These are phyloP conservation scores for Plecotus auritus DNA, from an alignment of 2,113 vertebrate species.

Conservation along the genomic window DNA sequence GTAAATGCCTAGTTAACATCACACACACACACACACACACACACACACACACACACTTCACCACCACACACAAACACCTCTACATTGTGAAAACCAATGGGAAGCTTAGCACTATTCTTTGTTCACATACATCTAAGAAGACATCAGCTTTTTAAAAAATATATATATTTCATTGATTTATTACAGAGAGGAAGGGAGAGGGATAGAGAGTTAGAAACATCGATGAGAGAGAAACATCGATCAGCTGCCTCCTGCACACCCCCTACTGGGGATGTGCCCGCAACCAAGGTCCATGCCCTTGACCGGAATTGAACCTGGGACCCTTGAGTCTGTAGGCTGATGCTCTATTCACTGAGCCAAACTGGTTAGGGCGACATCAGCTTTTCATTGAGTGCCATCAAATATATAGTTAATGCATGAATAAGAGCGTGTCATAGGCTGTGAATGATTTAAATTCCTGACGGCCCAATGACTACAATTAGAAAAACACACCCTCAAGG, in stretches of 20 bases:
- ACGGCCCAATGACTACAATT: neutral
- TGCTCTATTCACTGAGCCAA: too few species aligned
- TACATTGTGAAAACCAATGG: neutral
- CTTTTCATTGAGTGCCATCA: neutral
- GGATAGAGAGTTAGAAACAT: too few species aligned
- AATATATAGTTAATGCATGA: neutral
- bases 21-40: neutral
- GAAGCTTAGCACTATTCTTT: neutral
- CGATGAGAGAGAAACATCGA: too few species aligned
- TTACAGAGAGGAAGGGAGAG: too few species aligned
- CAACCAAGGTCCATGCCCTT: too few species aligned
- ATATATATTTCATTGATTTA: too few species aligned
- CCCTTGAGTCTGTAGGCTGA: too few species aligned
- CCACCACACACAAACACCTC: neutral
- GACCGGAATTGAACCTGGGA: too few species aligned
- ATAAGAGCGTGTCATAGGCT: neutral
- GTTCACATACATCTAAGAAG: neutral
- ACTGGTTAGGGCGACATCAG: neutral
- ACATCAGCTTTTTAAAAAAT: neutral
- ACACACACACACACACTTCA: neutral
- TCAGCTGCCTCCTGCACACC: too few species aligned
- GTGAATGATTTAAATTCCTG: neutral
- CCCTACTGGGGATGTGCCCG: too few species aligned
- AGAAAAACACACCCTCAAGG: neutral
- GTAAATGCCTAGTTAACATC: neutral